Base-by-base conservation (phyloP, 2,797 vertebrate species). In the Valencia hispanica region DNA sequence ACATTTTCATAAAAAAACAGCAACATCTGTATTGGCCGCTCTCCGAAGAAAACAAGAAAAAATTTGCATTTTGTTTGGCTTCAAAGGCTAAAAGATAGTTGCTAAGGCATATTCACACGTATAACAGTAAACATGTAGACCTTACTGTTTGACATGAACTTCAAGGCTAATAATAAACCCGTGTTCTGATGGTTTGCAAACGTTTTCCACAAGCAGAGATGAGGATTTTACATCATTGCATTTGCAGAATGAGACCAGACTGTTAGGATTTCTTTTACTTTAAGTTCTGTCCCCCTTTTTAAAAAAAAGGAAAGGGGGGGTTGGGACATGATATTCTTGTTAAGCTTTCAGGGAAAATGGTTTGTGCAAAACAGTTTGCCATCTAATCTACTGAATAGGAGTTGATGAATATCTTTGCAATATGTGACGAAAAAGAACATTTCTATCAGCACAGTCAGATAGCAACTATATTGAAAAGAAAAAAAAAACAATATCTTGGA, bases 391-490 rank as follows among this genome's bases (percentile, higher is more conserved):
- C 73, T 78, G 82, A 88, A 88, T 78, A 83, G 74, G 75, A 66
- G 3, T 14, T 79, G 88, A 92, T 92, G 84, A 88, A 90, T 91
- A 93, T 92, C 86, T 87, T 83, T 88, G 78, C 84, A 84, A 89
- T 87, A 83, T 89, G 78, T 87, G 89, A 85, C 61, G 73, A 66
- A 73, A 74, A 68, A 82, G 79, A 89, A 80, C 74, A 88, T 87
- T 91, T 93, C 86, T 87, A 91, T 93, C 88, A 90, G 85, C 89
- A 78, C 80, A 81, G 79, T 84, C 84, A 81, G 86, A 92, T 72
- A 85, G 84, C 22, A 27, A 0, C 25, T 79, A 14, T 43, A 34
- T 63, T 50, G 51, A 48, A n/a, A n/a, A 6, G 22, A 77, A 39
- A 45, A 68, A 66, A 53, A 59, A 69, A 57, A 81, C 61, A 39